These are phyloP conservation scores for Strix aluco DNA, from an alignment of 2,113 vertebrate genomes.

Conservation along the genomic window DNA sequence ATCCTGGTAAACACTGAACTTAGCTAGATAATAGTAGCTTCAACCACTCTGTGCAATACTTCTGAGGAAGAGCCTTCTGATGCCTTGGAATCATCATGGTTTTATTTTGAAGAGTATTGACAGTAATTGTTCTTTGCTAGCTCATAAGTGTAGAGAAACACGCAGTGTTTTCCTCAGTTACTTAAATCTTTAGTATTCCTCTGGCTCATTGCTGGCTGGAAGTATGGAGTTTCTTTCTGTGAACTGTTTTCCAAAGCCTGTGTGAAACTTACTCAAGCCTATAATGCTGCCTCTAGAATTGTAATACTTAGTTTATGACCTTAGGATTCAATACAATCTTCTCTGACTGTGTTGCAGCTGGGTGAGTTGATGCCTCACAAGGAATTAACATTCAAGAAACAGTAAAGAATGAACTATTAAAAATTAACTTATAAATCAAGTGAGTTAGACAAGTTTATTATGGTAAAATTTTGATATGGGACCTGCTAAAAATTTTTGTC, in stretches of 20 bases:
- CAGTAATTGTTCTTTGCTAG: background rate
- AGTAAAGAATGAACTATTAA: background rate
- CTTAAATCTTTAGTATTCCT: background rate
- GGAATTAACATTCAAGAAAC: background rate
- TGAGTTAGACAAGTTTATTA: background rate
- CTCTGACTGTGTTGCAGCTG: background rate
- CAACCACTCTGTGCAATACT: background rate
- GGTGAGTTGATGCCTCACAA: background rate
- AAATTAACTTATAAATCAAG: background rate
- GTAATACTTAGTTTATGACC: background rate
- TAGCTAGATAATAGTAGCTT: background rate
- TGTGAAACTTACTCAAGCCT: background rate
- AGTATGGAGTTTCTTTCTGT: background rate
- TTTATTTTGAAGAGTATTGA: background rate
- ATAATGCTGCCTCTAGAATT: background rate
- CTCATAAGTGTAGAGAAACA: background rate
- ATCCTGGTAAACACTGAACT: background rate
- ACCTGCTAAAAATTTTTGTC: background rate
- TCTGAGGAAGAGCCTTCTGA: background rate
- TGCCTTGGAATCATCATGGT: background rate
- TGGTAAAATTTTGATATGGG: background rate
- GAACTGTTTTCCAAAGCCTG: background rate
- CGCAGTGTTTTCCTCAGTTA: background rate
- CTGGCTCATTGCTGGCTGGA: background rate
- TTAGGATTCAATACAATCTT: background rate